These are phyloP conservation scores for Spilosoma lubricipeda DNA, from an alignment of 2,888 invertebrate species.

Conservation along the genomic window DNA sequence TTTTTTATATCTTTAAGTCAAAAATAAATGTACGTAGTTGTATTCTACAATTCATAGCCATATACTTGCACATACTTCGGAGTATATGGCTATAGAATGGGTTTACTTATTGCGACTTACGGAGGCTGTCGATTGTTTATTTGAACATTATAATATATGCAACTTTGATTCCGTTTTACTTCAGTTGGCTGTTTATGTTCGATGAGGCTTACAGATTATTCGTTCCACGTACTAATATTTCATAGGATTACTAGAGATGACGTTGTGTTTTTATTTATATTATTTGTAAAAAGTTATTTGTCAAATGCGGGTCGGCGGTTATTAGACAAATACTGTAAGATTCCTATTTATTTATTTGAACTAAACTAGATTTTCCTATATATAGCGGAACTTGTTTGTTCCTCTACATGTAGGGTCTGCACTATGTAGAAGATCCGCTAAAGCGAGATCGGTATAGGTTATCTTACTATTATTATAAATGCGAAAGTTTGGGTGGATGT, in stretches of 20 bases:
- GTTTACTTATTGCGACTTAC: constrained; percentile 2
- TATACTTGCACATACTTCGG: neutral
- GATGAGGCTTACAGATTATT: neutral
- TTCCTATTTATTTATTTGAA: constrained; percentile 27
- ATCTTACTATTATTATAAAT: neutral
- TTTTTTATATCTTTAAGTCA: neutral
- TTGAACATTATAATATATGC: neutral
- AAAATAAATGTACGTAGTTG: neutral
- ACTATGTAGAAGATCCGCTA: neutral
- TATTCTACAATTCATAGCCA: neutral
- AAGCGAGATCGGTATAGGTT: neutral
- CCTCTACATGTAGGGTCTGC: neutral
- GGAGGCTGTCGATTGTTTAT: neutral
- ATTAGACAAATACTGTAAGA: constrained; percentile 25
- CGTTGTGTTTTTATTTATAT: constrained; percentile 43
- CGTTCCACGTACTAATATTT: constrained; percentile 19
- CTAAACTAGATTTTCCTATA: neutral
- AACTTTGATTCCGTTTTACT: neutral
- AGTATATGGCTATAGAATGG: neutral
- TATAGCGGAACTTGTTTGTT: neutral
- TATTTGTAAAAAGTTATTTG: constrained; percentile 31
- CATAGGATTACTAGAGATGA: constrained; percentile 31
- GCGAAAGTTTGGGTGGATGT: neutral
- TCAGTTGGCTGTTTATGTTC: neutral
- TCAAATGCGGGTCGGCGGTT: constrained; percentile 29